A percentile compares a stretch with the other conserved stretches of the same genome.
phyloP scores from a whole-genome alignment of 1,140 invertebrate genomes.

The Scylla paramamosain region DNA sequence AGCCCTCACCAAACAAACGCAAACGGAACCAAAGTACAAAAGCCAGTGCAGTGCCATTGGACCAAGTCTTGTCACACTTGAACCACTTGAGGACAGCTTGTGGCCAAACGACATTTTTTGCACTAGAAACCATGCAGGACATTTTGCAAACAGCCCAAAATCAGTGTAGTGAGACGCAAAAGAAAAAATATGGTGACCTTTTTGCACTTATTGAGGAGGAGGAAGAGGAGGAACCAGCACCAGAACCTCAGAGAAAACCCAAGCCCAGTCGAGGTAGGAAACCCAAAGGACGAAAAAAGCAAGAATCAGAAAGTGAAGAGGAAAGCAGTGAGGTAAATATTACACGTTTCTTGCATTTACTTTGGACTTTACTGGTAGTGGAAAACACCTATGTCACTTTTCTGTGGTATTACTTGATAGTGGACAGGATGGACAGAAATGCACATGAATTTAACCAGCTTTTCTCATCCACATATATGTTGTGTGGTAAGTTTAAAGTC shows the following conservation, averaged over 20 bases:
- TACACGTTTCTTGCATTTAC: no score
- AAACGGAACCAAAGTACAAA: conserved; percentile 87
- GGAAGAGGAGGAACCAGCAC: conserved; percentile 82
- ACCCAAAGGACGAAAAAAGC: conserved; percentile 80
- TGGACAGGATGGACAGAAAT: no score
- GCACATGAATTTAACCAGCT: no score
- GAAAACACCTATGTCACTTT: no score
- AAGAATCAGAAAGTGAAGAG: conserved; percentile 86
- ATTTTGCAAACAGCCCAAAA: conserved; percentile 85
- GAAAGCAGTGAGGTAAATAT: conserved; percentile 88
- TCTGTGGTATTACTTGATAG: no score
- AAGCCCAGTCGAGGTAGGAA: conserved; percentile 82
- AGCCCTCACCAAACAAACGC: conserved; percentile 92
- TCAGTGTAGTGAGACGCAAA: conserved; percentile 88
- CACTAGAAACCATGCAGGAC: conserved; percentile 92
- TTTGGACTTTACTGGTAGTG: no score
- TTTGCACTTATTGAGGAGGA: conserved; percentile 94
- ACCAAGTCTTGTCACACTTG: conserved; percentile 94
- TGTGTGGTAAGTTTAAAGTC: no score
- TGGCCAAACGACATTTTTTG: conserved; percentile 84
- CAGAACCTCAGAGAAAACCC: conserved; percentile 81
- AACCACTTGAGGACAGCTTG: conserved; percentile 91
- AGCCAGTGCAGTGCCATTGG: conserved; percentile 85
- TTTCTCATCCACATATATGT: no score
- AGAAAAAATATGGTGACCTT: conserved; percentile 94